Evolutionary conservation across 2,888 invertebrate species (phyloP).

Genomic region (Leucophenga maculata): DNA sequence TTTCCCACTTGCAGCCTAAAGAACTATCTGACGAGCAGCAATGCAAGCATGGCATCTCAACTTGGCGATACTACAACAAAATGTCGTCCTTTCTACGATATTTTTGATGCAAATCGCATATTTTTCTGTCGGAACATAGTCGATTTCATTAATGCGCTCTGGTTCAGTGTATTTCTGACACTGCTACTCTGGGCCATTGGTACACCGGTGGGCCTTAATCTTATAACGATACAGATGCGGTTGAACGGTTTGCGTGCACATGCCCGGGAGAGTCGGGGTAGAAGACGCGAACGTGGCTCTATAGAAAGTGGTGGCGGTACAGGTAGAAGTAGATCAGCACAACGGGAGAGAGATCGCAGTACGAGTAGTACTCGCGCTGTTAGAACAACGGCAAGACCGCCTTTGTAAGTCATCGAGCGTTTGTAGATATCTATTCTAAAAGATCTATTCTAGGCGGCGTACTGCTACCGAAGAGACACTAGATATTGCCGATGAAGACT

Average conservation of each 20-base stretch:
- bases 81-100: conserved; percentile 82
- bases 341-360: conserved; percentile 54
- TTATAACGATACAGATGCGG: conserved; percentile 71
- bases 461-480: conserved; percentile 66
- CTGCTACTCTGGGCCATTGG: conserved; percentile 76
- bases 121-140: conserved; percentile 71
- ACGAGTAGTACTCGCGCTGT: conserved; percentile 52
- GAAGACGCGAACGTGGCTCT: conserved; percentile 45
- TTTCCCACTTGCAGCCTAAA: conserved; percentile 73
- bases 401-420: conserved; percentile 52
- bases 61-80: conserved; percentile 79
- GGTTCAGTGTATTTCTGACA: conserved; percentile 78
- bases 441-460: conserved; percentile 52
- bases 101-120: conserved; percentile 78
- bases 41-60: conserved; percentile 78
- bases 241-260: conserved; percentile 55
- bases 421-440: background rate
- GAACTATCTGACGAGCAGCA: conserved; percentile 79
- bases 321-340: conserved; percentile 45
- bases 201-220: conserved; percentile 77
- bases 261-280: conserved; percentile 37
- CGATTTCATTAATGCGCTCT: conserved; percentile 77
- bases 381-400: conserved; percentile 42
- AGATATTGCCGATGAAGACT: conserved; percentile 59
- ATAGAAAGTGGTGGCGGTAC: conserved; percentile 30